Percentiles rank a stretch among this genome's conserved stretches.
Evolutionary conservation across 2,888 invertebrate species (phyloP).

Genomic region (Pollenia labialis): DNA sequence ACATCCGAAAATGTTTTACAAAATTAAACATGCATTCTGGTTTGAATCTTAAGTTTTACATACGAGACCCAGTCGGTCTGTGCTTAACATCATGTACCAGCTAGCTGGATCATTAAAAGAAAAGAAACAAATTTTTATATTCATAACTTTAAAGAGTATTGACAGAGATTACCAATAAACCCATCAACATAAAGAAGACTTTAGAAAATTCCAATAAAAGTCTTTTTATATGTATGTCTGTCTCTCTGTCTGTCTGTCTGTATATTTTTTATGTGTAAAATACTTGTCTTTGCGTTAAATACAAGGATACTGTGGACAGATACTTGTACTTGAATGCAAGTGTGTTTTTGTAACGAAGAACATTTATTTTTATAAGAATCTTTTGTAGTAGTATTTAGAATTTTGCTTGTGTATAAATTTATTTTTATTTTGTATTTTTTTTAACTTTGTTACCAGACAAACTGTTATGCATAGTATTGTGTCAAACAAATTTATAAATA

Average conservation of each 20-base stretch:
- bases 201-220: constrained; percentile 55
- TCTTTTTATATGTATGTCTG: constrained; percentile 12
- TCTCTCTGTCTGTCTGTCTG: constrained; percentile 2
- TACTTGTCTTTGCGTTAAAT: constrained; percentile 42
- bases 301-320: neutral
- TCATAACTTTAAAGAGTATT: constrained; percentile 62
- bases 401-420: constrained; percentile 36
- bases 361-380: neutral
- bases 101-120: neutral
- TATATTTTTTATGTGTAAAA: neutral
- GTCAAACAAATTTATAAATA: constrained; percentile 68
- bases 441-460: constrained; percentile 44
- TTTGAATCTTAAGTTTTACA: neutral
- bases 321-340: neutral
- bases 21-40: neutral
- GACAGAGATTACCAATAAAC: constrained; percentile 74
- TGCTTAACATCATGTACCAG: neutral
- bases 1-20: neutral
- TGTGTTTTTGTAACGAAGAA: neutral
- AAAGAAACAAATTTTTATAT: constrained; percentile 53
- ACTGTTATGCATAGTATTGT: constrained; percentile 62
- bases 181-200: constrained; percentile 70
- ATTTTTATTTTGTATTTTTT: constrained; percentile 6
- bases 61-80: neutral
- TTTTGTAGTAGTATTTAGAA: constrained; percentile 22